Evolutionary conservation across 2,888 invertebrate species (phyloP).

Genomic region (Cataglyphis livida): DNA sequence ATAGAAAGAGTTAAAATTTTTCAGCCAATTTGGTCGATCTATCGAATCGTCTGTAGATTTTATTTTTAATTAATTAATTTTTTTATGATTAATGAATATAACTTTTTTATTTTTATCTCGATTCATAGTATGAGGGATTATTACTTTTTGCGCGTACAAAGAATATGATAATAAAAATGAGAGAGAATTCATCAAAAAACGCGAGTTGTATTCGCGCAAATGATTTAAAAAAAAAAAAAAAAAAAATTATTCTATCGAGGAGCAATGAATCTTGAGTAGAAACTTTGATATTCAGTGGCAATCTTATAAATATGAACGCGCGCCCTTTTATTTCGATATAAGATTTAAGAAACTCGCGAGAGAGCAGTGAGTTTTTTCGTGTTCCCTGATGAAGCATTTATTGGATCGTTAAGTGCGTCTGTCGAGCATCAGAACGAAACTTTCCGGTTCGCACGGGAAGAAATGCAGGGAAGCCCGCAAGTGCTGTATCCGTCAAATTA

Average conservation of each 20-base stretch:
- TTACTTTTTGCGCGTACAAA: neutral
- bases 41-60: neutral
- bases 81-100: neutral
- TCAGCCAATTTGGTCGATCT: neutral
- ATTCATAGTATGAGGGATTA: neutral
- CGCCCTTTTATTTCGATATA: slow-evolving; percentile 6
- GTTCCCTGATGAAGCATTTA: slow-evolving; percentile 42
- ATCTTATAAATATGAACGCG: slow-evolving; percentile 19
- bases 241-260: neutral
- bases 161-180: neutral
- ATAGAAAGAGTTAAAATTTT: neutral
- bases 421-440: slow-evolving; percentile 14
- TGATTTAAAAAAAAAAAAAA: neutral
- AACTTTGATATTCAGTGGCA: slow-evolving; percentile 29
- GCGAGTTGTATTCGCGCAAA: neutral
- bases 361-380: slow-evolving; percentile 2
- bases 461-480: slow-evolving; percentile 1
- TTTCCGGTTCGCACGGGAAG: neutral
- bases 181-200: neutral
- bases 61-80: neutral
- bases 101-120: neutral
- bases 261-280: neutral
- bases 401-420: slow-evolving; percentile 35
- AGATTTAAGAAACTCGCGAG: slow-evolving; percentile 18
- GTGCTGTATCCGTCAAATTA: slow-evolving; percentile 15